A percentile compares a stretch with the other conserved stretches of the same genome.
phyloP scores from a whole-genome alignment of 92 coral and sea anemone species.

The Galaxea fascicularis region DNA sequence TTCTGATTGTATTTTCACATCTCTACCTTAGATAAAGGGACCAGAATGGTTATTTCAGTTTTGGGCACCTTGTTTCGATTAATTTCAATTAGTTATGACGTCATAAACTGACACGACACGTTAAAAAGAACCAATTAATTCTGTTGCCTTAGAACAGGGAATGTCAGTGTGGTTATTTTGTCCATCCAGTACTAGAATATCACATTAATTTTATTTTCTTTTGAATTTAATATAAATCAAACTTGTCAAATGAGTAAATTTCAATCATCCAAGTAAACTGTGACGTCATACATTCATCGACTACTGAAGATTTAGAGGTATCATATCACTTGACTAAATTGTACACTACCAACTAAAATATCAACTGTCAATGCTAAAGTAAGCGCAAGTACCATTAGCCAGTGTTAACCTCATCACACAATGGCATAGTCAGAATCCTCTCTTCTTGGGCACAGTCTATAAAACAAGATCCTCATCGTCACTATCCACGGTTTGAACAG shows the following conservation, averaged over 20 bases:
- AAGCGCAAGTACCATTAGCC: neutral
- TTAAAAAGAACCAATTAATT: neutral
- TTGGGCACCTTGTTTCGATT: too few relatives aligned
- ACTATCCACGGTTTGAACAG: constrained; percentile 17
- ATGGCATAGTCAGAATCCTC: constrained; percentile 4
- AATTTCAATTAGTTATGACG: too few relatives aligned
- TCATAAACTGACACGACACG: neutral
- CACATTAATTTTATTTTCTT: neutral
- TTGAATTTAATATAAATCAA: neutral
- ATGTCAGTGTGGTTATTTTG: neutral
- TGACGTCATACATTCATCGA: constrained; percentile 31
- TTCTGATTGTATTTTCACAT: too few relatives aligned
- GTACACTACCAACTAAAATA: neutral
- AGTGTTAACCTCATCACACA: constrained; percentile 32
- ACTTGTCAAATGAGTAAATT: neutral
- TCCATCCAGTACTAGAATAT: neutral
- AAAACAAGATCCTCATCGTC: constrained; percentile 29
- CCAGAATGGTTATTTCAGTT: too few relatives aligned
- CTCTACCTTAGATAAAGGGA: too few relatives aligned
- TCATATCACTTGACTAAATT: constrained; percentile 13
- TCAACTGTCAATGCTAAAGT: constrained; percentile 24
- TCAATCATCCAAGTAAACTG: neutral
- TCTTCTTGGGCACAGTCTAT: neutral
- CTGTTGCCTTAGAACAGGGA: neutral
- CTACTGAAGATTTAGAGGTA: neutral